Conservation (phyloP, 2,797 vertebrate genomes). For the Odontamblyopus lacepedii region DNA sequence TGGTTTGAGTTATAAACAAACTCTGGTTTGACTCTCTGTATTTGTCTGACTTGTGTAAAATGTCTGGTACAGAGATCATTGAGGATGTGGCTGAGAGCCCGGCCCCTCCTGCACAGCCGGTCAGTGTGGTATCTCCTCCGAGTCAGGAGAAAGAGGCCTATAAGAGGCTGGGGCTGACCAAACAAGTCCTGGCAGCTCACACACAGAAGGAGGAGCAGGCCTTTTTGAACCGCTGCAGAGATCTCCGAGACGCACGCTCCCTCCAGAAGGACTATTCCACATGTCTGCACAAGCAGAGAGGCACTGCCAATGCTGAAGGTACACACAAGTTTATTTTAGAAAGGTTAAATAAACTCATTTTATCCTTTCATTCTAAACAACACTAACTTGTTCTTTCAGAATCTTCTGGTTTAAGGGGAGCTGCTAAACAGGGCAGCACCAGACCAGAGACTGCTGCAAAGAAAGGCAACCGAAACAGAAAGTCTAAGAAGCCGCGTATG, state of each 20-base stretch:
- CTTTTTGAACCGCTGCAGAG: slow-evolving; percentile 87
- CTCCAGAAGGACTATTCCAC: slow-evolving; percentile 82
- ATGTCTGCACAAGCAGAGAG: slow-evolving; percentile 69
- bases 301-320: slow-evolving; percentile 62
- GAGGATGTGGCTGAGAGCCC: slow-evolving; percentile 84
- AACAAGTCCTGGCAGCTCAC: slow-evolving; percentile 92
- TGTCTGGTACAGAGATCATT: slow-evolving; percentile 79
- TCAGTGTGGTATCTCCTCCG: slow-evolving; percentile 66
- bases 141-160: slow-evolving; percentile 86
- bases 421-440: slow-evolving; percentile 67
- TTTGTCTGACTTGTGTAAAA: not conserved
- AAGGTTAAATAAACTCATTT: not conserved
- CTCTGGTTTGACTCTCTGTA: not conserved
- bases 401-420: slow-evolving; percentile 55
- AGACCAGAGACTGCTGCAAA: slow-evolving; percentile 78
- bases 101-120: slow-evolving; percentile 49
- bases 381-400: slow-evolving; percentile 26
- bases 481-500: slow-evolving; percentile 84
- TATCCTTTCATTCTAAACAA: not conserved
- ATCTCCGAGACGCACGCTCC: slow-evolving; percentile 74
- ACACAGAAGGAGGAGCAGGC: slow-evolving; percentile 94
- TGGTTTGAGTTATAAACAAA: not conserved
- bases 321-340: not conserved
- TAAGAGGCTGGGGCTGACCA: slow-evolving; percentile 88
- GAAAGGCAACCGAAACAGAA: slow-evolving; percentile 84